These are phyloP conservation scores for Nasonia longicornis DNA, from an alignment of 1,140 invertebrate genomes.

Conservation along the genomic window DNA sequence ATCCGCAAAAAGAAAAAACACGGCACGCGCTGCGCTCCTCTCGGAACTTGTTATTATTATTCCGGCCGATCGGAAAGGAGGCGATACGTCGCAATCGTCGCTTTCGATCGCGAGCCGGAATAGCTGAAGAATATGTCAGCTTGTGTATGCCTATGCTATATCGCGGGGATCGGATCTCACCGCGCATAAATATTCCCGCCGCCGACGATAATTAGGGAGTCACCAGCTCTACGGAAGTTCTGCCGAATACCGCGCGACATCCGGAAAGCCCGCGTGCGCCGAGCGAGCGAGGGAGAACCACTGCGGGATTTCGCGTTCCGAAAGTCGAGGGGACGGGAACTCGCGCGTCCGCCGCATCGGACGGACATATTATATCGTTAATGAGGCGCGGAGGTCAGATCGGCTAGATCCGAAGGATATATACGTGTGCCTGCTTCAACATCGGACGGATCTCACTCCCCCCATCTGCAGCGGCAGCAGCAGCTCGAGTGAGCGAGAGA, in stretches of 20 bases:
- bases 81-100: slow-evolving; percentile 31
- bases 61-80: slow-evolving; percentile 36
- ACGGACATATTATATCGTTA: slow-evolving; percentile 56
- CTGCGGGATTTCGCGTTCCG: slow-evolving; percentile 26
- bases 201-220: too few species aligned
- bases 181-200: too few species aligned
- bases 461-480: slow-evolving; percentile 17
- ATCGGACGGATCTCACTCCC: slow-evolving; percentile 50
- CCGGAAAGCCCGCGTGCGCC: not conserved
- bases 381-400: slow-evolving; percentile 54
- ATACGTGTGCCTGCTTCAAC: slow-evolving; percentile 23
- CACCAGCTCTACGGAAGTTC: too few species aligned
- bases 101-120: slow-evolving; percentile 25
- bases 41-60: slow-evolving; percentile 38
- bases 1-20: slow-evolving; percentile 29
- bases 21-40: not conserved
- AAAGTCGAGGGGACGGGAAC: slow-evolving; percentile 16
- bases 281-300: slow-evolving; percentile 2
- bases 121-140: slow-evolving; percentile 24
- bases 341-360: slow-evolving; percentile 8
- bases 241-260: too few species aligned
- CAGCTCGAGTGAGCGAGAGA: slow-evolving; percentile 20
- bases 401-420: slow-evolving; percentile 51
- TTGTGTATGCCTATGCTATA: too few species aligned
- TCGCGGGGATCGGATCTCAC: too few species aligned